A percentile compares a stretch with the other conserved stretches of the same genome.
Evolutionary conservation across 1,140 invertebrate species (phyloP).

Genomic region (Wasmannia auropunctata): DNA sequence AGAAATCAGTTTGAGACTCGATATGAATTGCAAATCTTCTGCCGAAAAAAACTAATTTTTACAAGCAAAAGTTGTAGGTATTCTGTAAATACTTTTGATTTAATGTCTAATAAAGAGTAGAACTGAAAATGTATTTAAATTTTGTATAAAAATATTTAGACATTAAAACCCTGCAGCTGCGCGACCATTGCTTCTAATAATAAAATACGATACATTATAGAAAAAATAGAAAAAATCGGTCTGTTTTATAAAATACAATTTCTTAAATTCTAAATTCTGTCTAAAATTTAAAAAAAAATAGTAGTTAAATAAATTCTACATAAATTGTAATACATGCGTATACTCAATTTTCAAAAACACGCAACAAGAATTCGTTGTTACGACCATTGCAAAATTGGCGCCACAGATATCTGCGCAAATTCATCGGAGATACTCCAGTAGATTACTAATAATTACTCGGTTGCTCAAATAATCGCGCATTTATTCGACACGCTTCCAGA

Average conservation of each 20-base stretch:
- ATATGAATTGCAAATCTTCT: not conserved
- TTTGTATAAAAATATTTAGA: no score
- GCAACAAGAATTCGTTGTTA: not conserved
- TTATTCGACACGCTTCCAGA: not conserved
- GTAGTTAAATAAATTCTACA: not conserved
- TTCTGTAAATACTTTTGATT: not conserved
- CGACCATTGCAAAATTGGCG: not conserved
- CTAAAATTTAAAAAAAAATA: not conserved
- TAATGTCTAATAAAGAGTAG: not conserved
- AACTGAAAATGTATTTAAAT: no score
- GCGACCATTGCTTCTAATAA: not conserved
- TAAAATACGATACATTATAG: not conserved
- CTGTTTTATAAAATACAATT: not conserved
- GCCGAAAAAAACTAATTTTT: not conserved
- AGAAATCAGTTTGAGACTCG: not conserved
- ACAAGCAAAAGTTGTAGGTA: not conserved
- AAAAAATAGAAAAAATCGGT: not conserved
- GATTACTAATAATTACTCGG: not conserved
- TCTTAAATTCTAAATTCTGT: not conserved
- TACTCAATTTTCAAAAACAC: not conserved
- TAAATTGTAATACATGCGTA: no score
- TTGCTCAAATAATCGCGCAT: slow-evolving; percentile 19
- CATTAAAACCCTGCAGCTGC: no score
- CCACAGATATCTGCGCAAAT: not conserved
- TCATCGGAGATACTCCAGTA: not conserved